Base-by-base conservation (phyloP, 1,140 invertebrate genomes). In the Solenopsis fugax region DNA sequence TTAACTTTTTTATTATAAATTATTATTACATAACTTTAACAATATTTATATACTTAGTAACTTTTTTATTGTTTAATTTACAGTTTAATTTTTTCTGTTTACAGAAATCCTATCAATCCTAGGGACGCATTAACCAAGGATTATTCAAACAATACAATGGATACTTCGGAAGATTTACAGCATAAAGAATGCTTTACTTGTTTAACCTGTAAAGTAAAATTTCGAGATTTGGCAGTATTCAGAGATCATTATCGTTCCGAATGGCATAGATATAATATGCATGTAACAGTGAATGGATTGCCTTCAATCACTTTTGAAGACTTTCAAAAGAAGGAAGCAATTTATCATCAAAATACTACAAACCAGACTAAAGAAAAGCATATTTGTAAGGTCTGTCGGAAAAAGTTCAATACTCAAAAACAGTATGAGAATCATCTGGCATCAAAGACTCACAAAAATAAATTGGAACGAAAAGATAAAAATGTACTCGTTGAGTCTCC, bases 401-500 rank as follows among this genome's bases (percentile, higher is more conserved):
- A 99, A 93, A 96, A 96, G 77, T 99, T 99, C 93, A 97, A 96
- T 69, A 97, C 96, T 29, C 95, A 97, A 89, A 99, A 99, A 94
- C 97, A 99, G 0, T 98, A 97, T 94, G 96, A 97, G 18, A 99
- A 99, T 95, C 99, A 99, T 95, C 92, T 98, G 10, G 96, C 98
- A 86, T 99, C 98, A 29, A 99, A 99, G 92, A 99, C 99, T 93
- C 99, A 99, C 93, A 98, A 97, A 92, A 96, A 98, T 10, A 95
- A 95, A 1, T 12, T 64, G 87, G 24, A 62, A 18, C 18, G 54
- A 13, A 54, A 4, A 18, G 60, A 82, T 41, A 12, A 58, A 56
- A 18, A 0, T 16, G 0, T 9, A 16, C 4, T 41, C 4, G 41
- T 6, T 7, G 41, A 41, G 41, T 6, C 41, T 41, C 41, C 4